phyloP scores from a whole-genome alignment of 2,113 vertebrate genomes.

The Bubo bubo region DNA sequence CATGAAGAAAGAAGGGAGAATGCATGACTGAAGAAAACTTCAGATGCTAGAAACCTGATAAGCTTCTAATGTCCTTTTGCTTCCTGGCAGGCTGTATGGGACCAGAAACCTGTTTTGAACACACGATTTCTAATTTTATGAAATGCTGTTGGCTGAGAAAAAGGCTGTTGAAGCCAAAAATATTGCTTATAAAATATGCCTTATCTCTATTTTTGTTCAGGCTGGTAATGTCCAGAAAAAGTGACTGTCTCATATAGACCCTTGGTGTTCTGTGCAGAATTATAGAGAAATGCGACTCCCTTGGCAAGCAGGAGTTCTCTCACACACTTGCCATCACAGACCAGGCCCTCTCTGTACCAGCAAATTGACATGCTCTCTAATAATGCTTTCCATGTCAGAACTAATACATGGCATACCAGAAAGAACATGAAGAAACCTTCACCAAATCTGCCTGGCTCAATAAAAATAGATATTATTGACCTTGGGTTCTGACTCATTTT shows the following conservation, averaged over 20 bases:
- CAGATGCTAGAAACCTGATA: background rate
- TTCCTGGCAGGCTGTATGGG: background rate
- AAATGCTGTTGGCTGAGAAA: background rate
- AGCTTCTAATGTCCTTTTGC: background rate
- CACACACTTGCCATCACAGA: fast-evolving
- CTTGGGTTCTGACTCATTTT: background rate
- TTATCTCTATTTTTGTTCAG: background rate
- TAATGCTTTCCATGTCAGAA: background rate
- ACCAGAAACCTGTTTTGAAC: background rate
- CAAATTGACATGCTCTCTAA: background rate
- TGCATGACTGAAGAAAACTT: background rate
- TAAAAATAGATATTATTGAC: background rate
- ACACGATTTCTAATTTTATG: background rate
- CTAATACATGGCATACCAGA: background rate
- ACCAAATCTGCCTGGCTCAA: background rate
- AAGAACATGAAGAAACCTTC: background rate
- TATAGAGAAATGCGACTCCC: fast-evolving
- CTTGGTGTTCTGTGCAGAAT: background rate
- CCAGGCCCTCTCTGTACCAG: background rate
- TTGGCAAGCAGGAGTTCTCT: background rate
- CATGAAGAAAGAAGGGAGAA: conserved; percentile 1
- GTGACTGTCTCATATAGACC: background rate
- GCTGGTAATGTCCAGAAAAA: background rate
- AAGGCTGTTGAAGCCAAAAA: background rate
- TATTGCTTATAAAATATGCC: background rate